These are phyloP conservation scores for Dasyprocta punctata DNA, from an alignment of 2,113 vertebrate genomes.

Conservation along the genomic window DNA sequence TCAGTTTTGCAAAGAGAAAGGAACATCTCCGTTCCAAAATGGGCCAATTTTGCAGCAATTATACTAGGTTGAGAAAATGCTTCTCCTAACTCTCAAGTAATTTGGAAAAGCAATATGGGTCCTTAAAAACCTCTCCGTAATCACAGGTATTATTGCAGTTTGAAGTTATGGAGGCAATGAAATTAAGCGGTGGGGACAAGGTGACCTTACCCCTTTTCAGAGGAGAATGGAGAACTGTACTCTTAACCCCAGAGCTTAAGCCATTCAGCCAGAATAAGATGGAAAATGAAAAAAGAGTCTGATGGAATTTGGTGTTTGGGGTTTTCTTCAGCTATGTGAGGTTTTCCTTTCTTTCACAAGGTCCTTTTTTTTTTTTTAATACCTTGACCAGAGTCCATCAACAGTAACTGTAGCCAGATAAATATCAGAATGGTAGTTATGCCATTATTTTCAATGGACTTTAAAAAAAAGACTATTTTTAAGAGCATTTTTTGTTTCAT, in stretches of 20 bases:
- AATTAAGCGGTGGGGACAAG: background rate
- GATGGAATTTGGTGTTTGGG: background rate
- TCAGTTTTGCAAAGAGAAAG: constrained; percentile 24
- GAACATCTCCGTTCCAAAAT: background rate
- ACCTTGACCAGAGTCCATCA: constrained; percentile 4
- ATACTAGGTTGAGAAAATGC: constrained; percentile 33
- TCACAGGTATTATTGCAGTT: background rate
- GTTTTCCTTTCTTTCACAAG: constrained; percentile 9
- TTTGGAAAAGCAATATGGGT: constrained; percentile 8
- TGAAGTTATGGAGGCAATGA: background rate
- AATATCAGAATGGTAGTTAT: background rate
- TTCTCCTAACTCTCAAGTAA: background rate
- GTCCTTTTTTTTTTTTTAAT: background rate
- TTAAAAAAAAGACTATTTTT: background rate
- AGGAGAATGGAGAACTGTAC: constrained; percentile 4
- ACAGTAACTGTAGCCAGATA: background rate
- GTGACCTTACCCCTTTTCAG: constrained; percentile 39
- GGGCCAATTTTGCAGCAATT: background rate
- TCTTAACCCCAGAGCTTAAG: constrained; percentile 3
- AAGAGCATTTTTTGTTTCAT: background rate
- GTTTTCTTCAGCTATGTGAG: background rate
- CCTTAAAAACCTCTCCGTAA: background rate
- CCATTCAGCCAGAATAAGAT: background rate
- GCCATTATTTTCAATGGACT: background rate
- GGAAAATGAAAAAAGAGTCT: background rate